These are phyloP conservation scores for Physella acuta DNA, from an alignment of 1,140 invertebrate species.

Conservation along the genomic window DNA sequence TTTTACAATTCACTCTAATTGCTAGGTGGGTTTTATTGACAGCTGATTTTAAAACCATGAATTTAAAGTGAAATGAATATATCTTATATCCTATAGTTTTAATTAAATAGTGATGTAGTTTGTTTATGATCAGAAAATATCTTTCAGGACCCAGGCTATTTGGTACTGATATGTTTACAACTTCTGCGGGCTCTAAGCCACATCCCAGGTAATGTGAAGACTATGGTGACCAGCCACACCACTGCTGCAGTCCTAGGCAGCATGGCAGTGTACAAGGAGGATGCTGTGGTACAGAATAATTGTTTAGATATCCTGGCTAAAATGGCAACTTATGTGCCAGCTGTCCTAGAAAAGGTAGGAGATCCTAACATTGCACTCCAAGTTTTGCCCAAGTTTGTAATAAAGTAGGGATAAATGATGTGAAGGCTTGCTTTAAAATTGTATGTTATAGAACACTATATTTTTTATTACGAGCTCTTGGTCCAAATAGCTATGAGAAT, in stretches of 20 bases:
- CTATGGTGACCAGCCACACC: conserved; percentile 39
- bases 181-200: conserved; percentile 44
- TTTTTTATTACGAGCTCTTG: too few species aligned
- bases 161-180: conserved; percentile 40
- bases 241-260: conserved; percentile 40
- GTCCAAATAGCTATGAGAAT: too few species aligned
- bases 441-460: too few species aligned
- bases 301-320: conserved; percentile 43
- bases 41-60: too few species aligned
- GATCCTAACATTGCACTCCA: neutral
- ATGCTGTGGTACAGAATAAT: conserved; percentile 37
- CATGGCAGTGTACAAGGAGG: conserved; percentile 42
- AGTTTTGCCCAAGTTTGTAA: neutral
- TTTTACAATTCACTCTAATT: too few species aligned
- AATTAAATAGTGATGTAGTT: too few species aligned
- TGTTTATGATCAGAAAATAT: too few species aligned
- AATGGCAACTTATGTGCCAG: conserved; percentile 37
- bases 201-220: conserved; percentile 36
- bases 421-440: neutral
- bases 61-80: too few species aligned
- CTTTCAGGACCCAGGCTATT: conserved; percentile 41
- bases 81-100: too few species aligned
- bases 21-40: too few species aligned
- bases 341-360: conserved; percentile 33
- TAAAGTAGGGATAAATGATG: neutral